Conservation (phyloP, 2,113 vertebrate species). For the Percina caprodes region DNA sequence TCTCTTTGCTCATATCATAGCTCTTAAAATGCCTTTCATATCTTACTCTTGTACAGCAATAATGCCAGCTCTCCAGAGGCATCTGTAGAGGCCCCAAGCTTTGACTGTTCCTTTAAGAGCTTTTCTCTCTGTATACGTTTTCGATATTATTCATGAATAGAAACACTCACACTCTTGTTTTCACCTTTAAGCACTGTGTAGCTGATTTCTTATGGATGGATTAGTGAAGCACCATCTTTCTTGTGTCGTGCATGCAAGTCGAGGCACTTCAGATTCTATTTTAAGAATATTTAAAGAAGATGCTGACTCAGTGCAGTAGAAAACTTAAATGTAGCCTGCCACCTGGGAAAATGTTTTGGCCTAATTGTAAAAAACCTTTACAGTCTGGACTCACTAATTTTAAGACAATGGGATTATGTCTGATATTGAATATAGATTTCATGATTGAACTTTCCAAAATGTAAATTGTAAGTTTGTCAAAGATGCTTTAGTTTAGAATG, state of each 20-base stretch:
- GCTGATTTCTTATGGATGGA: conserved; percentile 17
- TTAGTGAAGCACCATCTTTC: not conserved
- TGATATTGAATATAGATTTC: not conserved
- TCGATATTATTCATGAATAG: conserved; percentile 18
- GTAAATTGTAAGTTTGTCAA: not conserved
- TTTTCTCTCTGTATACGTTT: conserved; percentile 12
- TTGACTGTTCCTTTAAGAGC: conserved; percentile 30
- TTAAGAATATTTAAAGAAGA: conserved; percentile 36
- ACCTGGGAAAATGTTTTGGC: conserved; percentile 13
- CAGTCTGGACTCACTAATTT: conserved; percentile 35
- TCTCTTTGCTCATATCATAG: conserved; percentile 53
- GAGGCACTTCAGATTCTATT: conserved; percentile 19
- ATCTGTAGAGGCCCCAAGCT: conserved; percentile 15
- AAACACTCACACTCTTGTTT: not conserved
- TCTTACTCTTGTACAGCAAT: conserved; percentile 41
- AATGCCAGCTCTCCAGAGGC: conserved; percentile 39
- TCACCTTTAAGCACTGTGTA: conserved; percentile 28
- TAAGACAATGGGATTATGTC: not conserved
- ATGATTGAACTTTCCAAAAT: not conserved
- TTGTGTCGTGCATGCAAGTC: not conserved
- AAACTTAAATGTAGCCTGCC: conserved; percentile 28
- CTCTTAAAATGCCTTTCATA: conserved; percentile 69
- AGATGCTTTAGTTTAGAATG: not conserved
- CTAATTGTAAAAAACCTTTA: conserved; percentile 2
- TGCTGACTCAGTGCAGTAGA: conserved; percentile 41